Percentiles rank a stretch among this genome's conserved stretches.
Conservation (phyloP, 2,888 invertebrate species). For the Harpagoxenus sublaevis region DNA sequence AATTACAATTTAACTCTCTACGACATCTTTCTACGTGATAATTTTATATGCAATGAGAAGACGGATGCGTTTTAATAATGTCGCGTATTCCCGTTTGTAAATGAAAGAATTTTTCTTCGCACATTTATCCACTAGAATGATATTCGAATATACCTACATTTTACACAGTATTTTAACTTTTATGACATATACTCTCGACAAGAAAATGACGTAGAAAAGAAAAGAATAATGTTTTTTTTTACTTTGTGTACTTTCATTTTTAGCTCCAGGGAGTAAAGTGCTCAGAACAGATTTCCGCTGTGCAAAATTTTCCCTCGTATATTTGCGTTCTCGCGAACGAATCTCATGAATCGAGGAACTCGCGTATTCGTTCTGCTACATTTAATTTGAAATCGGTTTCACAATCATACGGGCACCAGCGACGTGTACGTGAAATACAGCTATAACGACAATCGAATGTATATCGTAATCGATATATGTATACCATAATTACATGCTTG, state of each 20-base stretch:
- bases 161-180: not conserved
- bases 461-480: not conserved
- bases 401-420: not conserved
- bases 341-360: constrained; percentile 1
- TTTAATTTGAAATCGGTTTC: constrained; percentile 15
- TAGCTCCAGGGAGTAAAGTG: not conserved
- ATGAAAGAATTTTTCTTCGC: not conserved
- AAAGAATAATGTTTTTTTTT: not conserved
- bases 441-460: not conserved
- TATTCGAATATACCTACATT: not conserved
- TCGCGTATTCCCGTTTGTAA: not conserved
- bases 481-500: not conserved
- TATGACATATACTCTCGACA: not conserved
- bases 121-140: not conserved
- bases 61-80: not conserved
- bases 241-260: not conserved
- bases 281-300: not conserved
- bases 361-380: constrained; percentile 28
- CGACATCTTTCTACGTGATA: not conserved
- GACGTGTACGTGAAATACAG: not conserved
- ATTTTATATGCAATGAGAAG: not conserved
- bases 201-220: not conserved
- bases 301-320: not conserved
- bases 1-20: constrained; percentile 23
- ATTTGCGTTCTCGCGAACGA: not conserved